A percentile compares a stretch with the other conserved stretches of the same genome.
Evolutionary conservation across 2,888 invertebrate species (phyloP).

Genomic region (Taphrorychus bicolor): DNA sequence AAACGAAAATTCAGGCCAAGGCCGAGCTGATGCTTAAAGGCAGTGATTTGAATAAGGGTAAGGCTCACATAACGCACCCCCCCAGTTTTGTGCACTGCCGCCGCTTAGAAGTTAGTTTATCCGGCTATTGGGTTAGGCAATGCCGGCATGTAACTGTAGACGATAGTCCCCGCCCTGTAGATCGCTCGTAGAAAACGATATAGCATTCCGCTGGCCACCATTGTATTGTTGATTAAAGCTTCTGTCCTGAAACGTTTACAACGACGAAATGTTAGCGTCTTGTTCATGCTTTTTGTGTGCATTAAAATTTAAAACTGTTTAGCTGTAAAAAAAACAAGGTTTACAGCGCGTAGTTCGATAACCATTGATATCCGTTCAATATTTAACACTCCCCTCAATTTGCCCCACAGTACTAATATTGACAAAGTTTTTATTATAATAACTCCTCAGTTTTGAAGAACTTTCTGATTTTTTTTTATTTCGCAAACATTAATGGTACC

Average conservation of each 20-base stretch:
- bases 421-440: too few species aligned
- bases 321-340: too few species aligned
- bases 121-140: background rate
- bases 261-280: background rate
- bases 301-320: too few species aligned
- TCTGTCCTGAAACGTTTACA: conserved; percentile 25
- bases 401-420: too few species aligned
- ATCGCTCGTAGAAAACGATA: conserved; percentile 26
- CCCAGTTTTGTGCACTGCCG: background rate
- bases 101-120: background rate
- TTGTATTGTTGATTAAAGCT: conserved; percentile 31
- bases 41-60: conserved; percentile 66
- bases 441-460: too few species aligned
- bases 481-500: too few species aligned
- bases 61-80: conserved; percentile 44
- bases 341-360: too few species aligned
- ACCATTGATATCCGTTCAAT: too few species aligned
- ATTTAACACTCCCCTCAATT: too few species aligned
- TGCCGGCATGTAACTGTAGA: conserved; percentile 15
- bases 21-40: conserved; percentile 83
- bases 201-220: conserved; percentile 21
- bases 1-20: conserved; percentile 92
- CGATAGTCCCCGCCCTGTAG: conserved; percentile 19
- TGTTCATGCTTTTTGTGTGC: too few species aligned
- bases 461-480: too few species aligned